Evolutionary conservation across 1,140 invertebrate species (phyloP), one percentile per base, ranked within the genome.

Genomic region (Listronotus oregonensis): DNA sequence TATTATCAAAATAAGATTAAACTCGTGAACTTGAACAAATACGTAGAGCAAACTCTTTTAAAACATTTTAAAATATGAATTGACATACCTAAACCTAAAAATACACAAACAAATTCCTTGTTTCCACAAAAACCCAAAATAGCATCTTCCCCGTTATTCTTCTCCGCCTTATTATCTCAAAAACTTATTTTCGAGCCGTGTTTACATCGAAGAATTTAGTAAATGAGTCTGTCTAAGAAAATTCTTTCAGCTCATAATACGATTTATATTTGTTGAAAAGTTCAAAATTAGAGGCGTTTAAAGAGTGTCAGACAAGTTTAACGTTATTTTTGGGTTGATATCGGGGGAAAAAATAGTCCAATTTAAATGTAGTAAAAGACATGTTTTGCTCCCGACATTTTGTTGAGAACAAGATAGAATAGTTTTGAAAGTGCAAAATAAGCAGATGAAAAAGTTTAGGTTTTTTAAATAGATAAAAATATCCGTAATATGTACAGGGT

Each of bases 191-290:
- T 61, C 56, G 56, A 59, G 43, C 27, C 43, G 27, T 59, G 56
- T 59, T 61, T 61, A 61, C 58, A 61, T 21, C 46, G 11, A 32
- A 27, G 46, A 51, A 51, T 51, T 61, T 61, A 61, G 58, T 61
- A 61, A 61, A 61, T 61, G 58, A 61, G 58, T 10, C 58, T 61
- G 58, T 61, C 58, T 61, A 42, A 32, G 37, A 21, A 51, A 50
- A 61, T 61, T 61, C 58, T 61, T 61, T 51, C 46, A n/a, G 39
- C 47, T 61, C 58, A 61, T 61, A 59, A 57, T 49, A 43, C 40
- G 32, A 15, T 31, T 15, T 47, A 59, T 43, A 59, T 59, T 49
- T 46, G 42, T 49, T 59, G 56, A 21, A 15, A 59, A 47, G 31
- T 46, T 43, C 44, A 49, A 37, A 59, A 47, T 47, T 47, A 59